Base-by-base conservation (phyloP, 2,797 vertebrate genomes). In the Myripristis murdjan region DNA sequence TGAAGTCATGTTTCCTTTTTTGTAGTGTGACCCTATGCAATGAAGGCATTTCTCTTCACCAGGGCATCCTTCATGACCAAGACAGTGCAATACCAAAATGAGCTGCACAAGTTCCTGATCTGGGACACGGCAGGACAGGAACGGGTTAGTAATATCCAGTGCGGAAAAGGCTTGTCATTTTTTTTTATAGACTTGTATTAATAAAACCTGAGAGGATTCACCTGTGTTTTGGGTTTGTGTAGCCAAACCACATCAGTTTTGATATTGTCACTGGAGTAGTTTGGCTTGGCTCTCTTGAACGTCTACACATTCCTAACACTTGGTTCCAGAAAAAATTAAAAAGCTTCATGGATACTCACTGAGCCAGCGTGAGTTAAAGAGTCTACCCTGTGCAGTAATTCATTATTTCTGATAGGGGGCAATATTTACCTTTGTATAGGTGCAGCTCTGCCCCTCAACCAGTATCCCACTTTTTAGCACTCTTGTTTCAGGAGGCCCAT, bases 61-160 rank as follows among this genome's bases (percentile, higher is more conserved):
- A 99, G 98, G 87, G 98, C 98, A 23, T 99, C 98, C 39, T 99
- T 99, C 93, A 99, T 99, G 98, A 99, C 98, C 74, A 99, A 99
- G 95, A 99, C 98, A 15, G 98, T 99, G 83, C 98, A 98, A 90
- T 97, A 98, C 92, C 97, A 99, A 91, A 99, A 96, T 73, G 97
- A 99, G 88, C 94, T 99, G 49, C 98, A 99, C 94, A 99, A 99
- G 92, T 99, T 98, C 91, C 95, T 99, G 77, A 99, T 99, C 90
- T 99, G 98, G 98, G 98, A 99, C 86, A 99, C 98, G 28, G 98
- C 98, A 57, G 98, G 98, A 90, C 98, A 99, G 90, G 98, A 99
- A 69, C 91, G 98, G 95, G 98, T 99, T 80, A 85, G 93, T 92
- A 80, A 49, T 11, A 26, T 33, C 15, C 12, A 11, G 53, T 15